Evolutionary conservation across 2,888 invertebrate genomes (phyloP).

Genomic region (Heteromyza rotundicornis): DNA sequence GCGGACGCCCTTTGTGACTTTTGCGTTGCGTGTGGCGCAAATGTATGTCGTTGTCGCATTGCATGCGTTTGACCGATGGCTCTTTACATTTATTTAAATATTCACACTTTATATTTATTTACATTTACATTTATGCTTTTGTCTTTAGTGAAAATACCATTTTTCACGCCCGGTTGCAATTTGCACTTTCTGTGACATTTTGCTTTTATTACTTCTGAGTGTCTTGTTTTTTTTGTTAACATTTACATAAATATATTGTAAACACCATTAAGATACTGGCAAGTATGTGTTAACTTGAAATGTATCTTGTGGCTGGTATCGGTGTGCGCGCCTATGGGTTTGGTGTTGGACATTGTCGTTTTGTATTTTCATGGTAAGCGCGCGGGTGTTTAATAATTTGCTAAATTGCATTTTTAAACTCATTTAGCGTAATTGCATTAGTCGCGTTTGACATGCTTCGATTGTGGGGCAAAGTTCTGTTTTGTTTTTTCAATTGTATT

Average conservation of each 20-base stretch:
- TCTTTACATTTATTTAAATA: not conserved
- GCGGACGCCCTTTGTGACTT: conserved; percentile 2
- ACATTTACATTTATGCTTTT: no score
- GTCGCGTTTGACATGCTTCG: conserved; percentile 46
- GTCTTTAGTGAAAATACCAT: no score
- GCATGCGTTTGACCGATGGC: not conserved
- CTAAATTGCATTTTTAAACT: conserved; percentile 50
- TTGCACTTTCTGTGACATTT: conserved; percentile 27
- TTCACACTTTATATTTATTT: not conserved
- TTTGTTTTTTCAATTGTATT: no score
- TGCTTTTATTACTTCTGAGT: no score
- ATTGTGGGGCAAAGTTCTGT: conserved; percentile 30
- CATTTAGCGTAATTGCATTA: conserved; percentile 54
- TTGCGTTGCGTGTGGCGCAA: not conserved
- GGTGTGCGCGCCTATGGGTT: no score
- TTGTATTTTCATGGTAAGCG: conserved; percentile 20
- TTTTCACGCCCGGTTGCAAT: conserved; percentile 37
- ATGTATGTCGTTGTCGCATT: not conserved
- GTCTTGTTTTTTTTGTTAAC: not conserved
- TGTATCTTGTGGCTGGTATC: no score
- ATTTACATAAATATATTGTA: not conserved
- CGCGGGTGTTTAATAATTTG: conserved; percentile 38
- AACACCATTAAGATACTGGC: not conserved
- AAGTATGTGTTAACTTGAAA: not conserved
- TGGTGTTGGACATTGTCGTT: conserved; percentile 9